Conservation (phyloP, 2,113 vertebrate species). For the Ictalurus punctatus region DNA sequence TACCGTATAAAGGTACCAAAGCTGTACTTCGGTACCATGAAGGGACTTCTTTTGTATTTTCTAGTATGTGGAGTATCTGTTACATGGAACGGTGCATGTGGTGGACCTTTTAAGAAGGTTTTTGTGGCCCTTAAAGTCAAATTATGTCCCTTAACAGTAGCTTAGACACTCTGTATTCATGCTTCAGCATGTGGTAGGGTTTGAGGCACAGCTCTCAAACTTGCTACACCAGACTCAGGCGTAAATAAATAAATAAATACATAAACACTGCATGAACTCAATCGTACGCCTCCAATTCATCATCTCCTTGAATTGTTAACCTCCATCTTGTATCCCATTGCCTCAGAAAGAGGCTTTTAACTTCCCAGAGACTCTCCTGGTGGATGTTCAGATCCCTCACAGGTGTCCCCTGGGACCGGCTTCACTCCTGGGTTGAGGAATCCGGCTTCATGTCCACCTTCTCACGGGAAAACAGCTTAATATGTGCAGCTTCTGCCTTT, state of each 20-base stretch:
- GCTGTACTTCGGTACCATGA: not conserved
- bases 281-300: slow-evolving; percentile 26
- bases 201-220: not conserved
- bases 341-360: slow-evolving; percentile 34
- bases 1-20: not conserved
- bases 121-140: not conserved
- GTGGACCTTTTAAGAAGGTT: not conserved
- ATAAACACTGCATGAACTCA: not conserved
- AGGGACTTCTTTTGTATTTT: not conserved
- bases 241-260: not conserved
- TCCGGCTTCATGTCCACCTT: slow-evolving; percentile 1
- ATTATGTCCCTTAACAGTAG: not conserved
- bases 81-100: not conserved
- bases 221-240: not conserved
- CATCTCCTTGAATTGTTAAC: slow-evolving; percentile 36
- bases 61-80: not conserved
- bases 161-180: not conserved
- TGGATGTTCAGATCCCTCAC: slow-evolving; percentile 68
- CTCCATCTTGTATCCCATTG: slow-evolving; percentile 28
- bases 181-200: not conserved
- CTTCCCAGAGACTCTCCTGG: slow-evolving; percentile 58
- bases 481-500: slow-evolving; percentile 56
- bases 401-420: slow-evolving; percentile 51
- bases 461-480: slow-evolving; percentile 55
- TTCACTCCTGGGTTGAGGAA: slow-evolving; percentile 36